phyloP scores from a whole-genome alignment of 2,888 invertebrate genomes.

The Acheta domesticus region DNA sequence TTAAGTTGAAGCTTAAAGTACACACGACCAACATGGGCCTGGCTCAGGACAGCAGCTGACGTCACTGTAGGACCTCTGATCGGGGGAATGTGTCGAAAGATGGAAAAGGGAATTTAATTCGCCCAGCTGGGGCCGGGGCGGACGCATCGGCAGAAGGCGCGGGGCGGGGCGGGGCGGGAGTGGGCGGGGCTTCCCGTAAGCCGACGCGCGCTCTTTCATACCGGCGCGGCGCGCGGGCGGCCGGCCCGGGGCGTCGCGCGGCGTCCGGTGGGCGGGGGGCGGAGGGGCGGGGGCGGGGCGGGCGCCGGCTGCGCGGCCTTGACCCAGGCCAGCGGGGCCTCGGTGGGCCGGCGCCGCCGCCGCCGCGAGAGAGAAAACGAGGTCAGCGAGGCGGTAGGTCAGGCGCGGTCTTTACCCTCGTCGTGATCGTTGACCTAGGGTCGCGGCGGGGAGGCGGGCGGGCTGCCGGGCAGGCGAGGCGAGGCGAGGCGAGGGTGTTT shows the following conservation, averaged over 20 bases:
- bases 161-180: not conserved
- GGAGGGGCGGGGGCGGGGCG: not conserved
- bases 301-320: not conserved
- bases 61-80: too few species aligned
- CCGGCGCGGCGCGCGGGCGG: not conserved
- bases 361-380: not conserved
- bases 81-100: too few species aligned
- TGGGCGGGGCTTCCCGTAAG: not conserved
- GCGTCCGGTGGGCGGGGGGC: not conserved
- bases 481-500: slow-evolving; percentile 5
- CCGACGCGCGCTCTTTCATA: not conserved
- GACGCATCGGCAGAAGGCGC: too few species aligned
- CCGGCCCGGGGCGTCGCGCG: not conserved
- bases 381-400: slow-evolving; percentile 7
- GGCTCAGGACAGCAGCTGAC: too few species aligned
- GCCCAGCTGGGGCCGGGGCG: too few species aligned
- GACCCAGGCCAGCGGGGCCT: not conserved
- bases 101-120: too few species aligned
- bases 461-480: not conserved
- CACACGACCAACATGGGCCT: too few species aligned
- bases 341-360: not conserved
- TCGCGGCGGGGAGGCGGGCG: not conserved
- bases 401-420: not conserved
- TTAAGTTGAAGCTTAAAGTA: too few species aligned
- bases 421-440: slow-evolving; percentile 18